Base-by-base conservation (phyloP, 2,797 vertebrate species). In the Craterocephalus amniculus region DNA sequence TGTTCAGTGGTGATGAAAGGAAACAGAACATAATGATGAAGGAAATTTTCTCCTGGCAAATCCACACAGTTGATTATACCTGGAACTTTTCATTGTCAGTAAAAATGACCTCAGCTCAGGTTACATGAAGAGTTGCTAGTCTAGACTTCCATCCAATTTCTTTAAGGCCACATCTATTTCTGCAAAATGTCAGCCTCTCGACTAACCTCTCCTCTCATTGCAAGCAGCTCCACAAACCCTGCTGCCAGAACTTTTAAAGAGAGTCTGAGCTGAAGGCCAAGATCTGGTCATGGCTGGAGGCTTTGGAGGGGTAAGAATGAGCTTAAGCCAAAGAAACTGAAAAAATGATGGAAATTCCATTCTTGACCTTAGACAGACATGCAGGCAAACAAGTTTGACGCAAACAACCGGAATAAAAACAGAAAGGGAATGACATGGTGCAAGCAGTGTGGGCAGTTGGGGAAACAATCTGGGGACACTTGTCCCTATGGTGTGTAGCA, bases 111-210 rank as follows among this genome's bases (percentile, higher is more conserved):
- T 71, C 24, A 63, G 58, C 67, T 56, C 45, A 90, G 78, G 84
- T 89, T 84, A 85, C 58, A 68, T 64, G 45, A 76, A 63, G 60
- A 65, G 54, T 69, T 72, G 49, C 80, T 69, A 61, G 27, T 72
- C 35, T 67, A 86, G 80, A 83, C 77, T 52, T 54, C 55, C 40
- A 34, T 79, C 81, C 86, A 76, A 61, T 69, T 54, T 76, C 51
- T 52, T 24, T 11, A 24, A 51, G 9, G 40, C 18, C 20, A 32
- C 32, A 58, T 78, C 31, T 70, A 70, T 48, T 86, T 63, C 69
- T 32, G 36, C 71, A 80, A 76, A 67, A 80, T 61, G 57, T 79
- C 49, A 66, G 80, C 48, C 65, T 68, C 27, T 75, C 34, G 0
- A 60, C 71, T 63, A 79, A 78, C 77, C 70, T 79, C 71, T 57